Evolutionary conservation across 2,888 invertebrate genomes (phyloP).

Genomic region (Spodoptera picta): DNA sequence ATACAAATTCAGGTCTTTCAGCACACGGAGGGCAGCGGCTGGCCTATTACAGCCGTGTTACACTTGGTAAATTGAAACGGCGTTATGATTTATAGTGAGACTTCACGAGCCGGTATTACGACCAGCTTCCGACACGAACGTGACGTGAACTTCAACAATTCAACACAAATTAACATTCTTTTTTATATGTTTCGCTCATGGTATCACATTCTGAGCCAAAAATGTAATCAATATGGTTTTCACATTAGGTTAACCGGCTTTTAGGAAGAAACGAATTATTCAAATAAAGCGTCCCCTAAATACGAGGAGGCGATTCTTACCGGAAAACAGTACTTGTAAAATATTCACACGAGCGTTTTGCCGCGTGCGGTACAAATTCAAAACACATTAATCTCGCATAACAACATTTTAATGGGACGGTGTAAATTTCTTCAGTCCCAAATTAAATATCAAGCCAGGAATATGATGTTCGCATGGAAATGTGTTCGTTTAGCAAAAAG

Average conservation of each 20-base stretch:
- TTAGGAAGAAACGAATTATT: background rate
- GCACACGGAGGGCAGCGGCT: constrained; percentile 72
- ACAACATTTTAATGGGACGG: constrained; percentile 70
- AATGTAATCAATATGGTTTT: background rate
- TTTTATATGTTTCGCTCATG: constrained; percentile 6
- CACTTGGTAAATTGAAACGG: constrained; percentile 85
- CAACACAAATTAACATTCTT: constrained; percentile 56
- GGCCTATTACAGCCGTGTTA: constrained; percentile 80
- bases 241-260: background rate
- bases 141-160: constrained; percentile 77
- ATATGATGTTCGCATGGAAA: constrained; percentile 68
- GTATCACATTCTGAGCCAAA: background rate
- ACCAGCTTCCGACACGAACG: constrained; percentile 78
- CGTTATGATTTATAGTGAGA: constrained; percentile 85
- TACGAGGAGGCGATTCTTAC: constrained; percentile 21
- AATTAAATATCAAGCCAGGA: constrained; percentile 67
- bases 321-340: constrained; percentile 53
- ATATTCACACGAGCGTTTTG: constrained; percentile 55
- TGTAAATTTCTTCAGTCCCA: constrained; percentile 70
- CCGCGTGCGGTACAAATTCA: constrained; percentile 54
- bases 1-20: constrained; percentile 86
- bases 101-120: constrained; percentile 82
- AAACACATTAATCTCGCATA: constrained; percentile 65
- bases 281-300: constrained; percentile 14
- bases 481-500: constrained; percentile 73